Evolutionary conservation across 1,140 invertebrate species (phyloP).

Genomic region (Harpegnathos saltator): DNA sequence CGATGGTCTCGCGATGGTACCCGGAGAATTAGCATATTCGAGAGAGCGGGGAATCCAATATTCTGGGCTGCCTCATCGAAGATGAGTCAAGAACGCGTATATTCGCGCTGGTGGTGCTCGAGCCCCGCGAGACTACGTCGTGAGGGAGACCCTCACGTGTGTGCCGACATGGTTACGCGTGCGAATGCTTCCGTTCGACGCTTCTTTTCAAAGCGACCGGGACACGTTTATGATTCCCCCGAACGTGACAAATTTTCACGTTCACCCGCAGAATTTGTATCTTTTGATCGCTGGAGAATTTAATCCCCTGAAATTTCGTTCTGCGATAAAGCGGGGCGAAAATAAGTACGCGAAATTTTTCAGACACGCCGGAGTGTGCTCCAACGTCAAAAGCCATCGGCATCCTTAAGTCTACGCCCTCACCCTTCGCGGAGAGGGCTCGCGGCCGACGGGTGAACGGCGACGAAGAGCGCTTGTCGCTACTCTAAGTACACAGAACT

Average conservation of each 20-base stretch:
- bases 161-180: neutral
- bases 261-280: neutral
- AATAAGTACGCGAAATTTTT: constrained; percentile 11
- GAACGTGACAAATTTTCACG: too few relatives aligned
- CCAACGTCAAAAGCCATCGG: constrained; percentile 79
- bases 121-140: constrained; percentile 43
- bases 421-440: constrained; percentile 34
- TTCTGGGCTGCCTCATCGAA: constrained; percentile 77
- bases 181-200: neutral
- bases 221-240: neutral
- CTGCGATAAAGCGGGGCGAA: neutral
- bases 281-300: neutral
- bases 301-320: neutral
- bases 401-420: constrained; percentile 73
- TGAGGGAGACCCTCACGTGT: neutral
- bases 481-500: constrained; percentile 55
- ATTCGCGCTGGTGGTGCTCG: constrained; percentile 46
- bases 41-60: constrained; percentile 70
- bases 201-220: constrained; percentile 18
- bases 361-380: neutral
- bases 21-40: constrained; percentile 76
- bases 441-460: constrained; percentile 60
- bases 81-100: constrained; percentile 78
- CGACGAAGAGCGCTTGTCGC: constrained; percentile 11
- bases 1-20: too few relatives aligned